Evolutionary conservation across 1,140 invertebrate genomes (phyloP).

Genomic region (Mya arenaria): DNA sequence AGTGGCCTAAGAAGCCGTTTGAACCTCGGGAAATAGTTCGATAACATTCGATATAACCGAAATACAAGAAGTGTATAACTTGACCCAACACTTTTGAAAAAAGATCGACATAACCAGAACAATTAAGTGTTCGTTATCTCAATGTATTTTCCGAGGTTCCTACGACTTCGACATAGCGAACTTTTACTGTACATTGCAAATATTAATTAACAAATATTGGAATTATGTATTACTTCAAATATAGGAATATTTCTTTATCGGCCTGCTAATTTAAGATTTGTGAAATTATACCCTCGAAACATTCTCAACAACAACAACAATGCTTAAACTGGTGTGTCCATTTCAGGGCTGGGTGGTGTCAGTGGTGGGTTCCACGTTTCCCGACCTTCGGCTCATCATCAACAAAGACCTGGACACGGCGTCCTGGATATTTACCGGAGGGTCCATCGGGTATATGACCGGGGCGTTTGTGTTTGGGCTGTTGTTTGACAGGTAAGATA

Average conservation of each 20-base stretch:
- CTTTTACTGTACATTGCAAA: neutral
- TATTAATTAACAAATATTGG: neutral
- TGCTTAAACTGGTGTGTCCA: neutral
- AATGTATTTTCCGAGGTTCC: too few relatives aligned
- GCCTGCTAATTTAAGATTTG: neutral
- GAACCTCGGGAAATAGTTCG: too few relatives aligned
- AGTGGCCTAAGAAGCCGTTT: too few relatives aligned
- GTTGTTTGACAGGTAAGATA: conserved; percentile 63
- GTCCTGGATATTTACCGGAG: conserved; percentile 64
- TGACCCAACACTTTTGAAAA: too few relatives aligned
- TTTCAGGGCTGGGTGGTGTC: conserved; percentile 20
- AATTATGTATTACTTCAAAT: neutral
- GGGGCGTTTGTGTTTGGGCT: conserved; percentile 66
- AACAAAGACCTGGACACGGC: conserved; percentile 63
- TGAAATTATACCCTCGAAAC: too few relatives aligned
- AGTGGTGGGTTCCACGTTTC: conserved; percentile 73
- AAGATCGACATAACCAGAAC: too few relatives aligned
- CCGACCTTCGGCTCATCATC: conserved; percentile 72
- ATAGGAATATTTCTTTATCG: neutral
- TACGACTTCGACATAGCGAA: too few relatives aligned
- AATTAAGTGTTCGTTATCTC: too few relatives aligned
- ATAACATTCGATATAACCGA: too few relatives aligned
- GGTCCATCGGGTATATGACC: conserved; percentile 63
- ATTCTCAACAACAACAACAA: neutral
- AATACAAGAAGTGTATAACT: too few relatives aligned